Base-by-base conservation (phyloP, 2,888 invertebrate genomes). In the Macaria notata region DNA sequence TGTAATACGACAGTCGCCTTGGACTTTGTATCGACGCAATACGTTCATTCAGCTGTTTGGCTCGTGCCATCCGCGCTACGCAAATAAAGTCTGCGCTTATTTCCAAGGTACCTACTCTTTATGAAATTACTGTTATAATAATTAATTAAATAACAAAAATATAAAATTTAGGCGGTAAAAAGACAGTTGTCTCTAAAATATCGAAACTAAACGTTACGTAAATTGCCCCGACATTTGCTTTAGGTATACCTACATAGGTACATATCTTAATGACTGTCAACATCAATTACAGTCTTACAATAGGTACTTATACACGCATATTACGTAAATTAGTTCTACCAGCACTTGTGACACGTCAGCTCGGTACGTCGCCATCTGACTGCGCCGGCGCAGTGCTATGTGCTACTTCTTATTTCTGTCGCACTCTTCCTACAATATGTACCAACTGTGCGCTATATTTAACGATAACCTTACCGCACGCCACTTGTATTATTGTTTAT, bases 321-420 rank as follows among this genome's bases (percentile, higher is more conserved):
- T 36, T 36, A 36, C 33, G 33, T 36, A 36, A 36, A 2, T 36
- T 36, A 36, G 33, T 36, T 36, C 7, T 6, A 4, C 33, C 4
- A 36, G 5, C 33, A 7, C 7, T 36, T 36, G 33, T 36, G 33
- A 19, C 9, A 9, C 38, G 39, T 52, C 41, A 45, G 3, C 7
- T 31, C 9, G 39, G 31, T 41, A 19, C 46, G 53, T 29, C n/a
- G 48, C 49, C 7, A 29, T 9, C 52, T 45, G 57, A 62, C 59
- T 41, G 46, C 48, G 48, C 44, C 59, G 55, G 61, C 65, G 67
- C 65, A 53, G 58, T 63, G 61, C 64, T 66, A 73, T 75, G 76
- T 70, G 78, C 70, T 76, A 73, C 73, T 77, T 75, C 58, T 69
- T 76, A 79, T 80, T 71, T 72, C 62, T 68, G 71, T 69, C 69